Evolutionary conservation across 2,797 vertebrate species (phyloP).

Genomic region (Leuciscus waleckii): DNA sequence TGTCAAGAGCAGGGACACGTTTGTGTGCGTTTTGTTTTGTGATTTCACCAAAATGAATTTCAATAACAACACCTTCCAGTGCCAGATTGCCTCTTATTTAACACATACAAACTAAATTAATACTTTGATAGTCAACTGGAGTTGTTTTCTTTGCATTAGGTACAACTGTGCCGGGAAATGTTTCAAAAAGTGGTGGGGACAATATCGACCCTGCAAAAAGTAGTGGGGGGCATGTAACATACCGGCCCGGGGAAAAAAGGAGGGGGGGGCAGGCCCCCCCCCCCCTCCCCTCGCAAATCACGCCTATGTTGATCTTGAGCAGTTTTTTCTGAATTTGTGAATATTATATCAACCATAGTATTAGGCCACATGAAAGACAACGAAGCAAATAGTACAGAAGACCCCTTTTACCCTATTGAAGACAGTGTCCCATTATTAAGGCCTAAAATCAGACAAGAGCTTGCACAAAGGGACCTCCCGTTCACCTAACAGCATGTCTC

Average conservation of each 20-base stretch:
- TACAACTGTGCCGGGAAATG: background rate
- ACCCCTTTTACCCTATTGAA: constrained; percentile 32
- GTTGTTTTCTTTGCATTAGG: background rate
- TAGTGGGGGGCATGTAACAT: background rate
- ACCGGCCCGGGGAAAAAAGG: too few species aligned
- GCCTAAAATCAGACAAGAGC: constrained; percentile 80
- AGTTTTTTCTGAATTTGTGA: constrained; percentile 7
- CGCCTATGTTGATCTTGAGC: background rate
- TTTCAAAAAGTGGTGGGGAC: background rate
- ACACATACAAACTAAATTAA: background rate
- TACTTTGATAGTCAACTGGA: background rate
- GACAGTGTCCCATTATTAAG: background rate
- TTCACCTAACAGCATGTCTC: constrained; percentile 92
- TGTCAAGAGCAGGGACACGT: background rate
- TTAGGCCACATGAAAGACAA: constrained; percentile 26
- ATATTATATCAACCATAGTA: background rate
- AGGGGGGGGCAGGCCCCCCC: too few species aligned
- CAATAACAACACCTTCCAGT: background rate
- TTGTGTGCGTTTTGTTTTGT: too few species aligned
- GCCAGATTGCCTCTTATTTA: background rate
- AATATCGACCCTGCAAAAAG: background rate
- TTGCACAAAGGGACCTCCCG: constrained; percentile 86
- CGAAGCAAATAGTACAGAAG: constrained; percentile 27
- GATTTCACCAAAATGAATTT: too few species aligned
- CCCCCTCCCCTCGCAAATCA: background rate